A percentile compares a stretch with the other conserved stretches of the same genome.
Conservation (phyloP, 2,888 invertebrate species). For the Phania funesta region DNA sequence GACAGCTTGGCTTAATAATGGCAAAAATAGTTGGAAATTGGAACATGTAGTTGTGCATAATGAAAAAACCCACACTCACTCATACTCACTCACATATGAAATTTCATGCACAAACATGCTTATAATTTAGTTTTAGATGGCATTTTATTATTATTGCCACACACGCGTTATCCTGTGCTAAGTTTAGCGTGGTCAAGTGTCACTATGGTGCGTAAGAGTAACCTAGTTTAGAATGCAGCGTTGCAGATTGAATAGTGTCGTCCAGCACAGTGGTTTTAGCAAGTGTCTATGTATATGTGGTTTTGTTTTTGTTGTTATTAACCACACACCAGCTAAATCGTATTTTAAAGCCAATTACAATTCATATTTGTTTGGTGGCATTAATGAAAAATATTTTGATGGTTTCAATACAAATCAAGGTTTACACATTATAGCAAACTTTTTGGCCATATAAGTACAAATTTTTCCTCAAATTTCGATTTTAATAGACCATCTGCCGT, state of each 20-base stretch:
- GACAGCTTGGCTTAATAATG: slow-evolving; percentile 54
- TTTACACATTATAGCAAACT: no score
- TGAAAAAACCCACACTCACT: neutral
- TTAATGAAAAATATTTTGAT: neutral
- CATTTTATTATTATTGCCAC: slow-evolving; percentile 22
- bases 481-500: no score
- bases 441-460: no score
- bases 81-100: neutral
- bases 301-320: neutral
- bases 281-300: neutral
- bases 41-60: neutral
- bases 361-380: slow-evolving; percentile 9
- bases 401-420: no score
- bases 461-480: no score
- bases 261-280: slow-evolving; percentile 25
- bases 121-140: slow-evolving; percentile 38
- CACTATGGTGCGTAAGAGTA: neutral
- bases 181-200: neutral
- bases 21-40: slow-evolving; percentile 38
- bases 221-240: neutral
- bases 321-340: slow-evolving; percentile 7
- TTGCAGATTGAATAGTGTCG: slow-evolving; percentile 8
- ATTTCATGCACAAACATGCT: slow-evolving; percentile 23
- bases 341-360: slow-evolving; percentile 37
- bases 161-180: neutral